Conservation (phyloP, 1,140 invertebrate species). For the Psilanteris sp. region DNA sequence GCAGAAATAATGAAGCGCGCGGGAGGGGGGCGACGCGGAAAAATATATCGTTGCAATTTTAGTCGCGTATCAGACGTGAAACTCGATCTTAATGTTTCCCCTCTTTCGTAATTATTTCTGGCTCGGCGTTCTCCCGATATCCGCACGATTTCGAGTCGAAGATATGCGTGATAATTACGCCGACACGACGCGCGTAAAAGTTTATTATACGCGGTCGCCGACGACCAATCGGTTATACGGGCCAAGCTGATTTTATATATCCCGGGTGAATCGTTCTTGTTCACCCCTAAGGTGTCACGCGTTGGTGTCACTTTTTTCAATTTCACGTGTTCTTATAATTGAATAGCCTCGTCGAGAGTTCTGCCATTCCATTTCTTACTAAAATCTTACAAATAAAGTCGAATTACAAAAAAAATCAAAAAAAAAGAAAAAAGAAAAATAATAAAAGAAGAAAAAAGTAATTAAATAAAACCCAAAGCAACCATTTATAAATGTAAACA, state of each 20-base stretch:
- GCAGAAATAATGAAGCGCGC: slow-evolving; percentile 27
- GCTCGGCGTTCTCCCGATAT: slow-evolving; percentile 38
- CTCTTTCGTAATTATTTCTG: slow-evolving; percentile 35
- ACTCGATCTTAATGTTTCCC: slow-evolving; percentile 30
- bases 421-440: too few species aligned
- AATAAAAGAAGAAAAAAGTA: too few species aligned
- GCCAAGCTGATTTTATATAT: slow-evolving; percentile 39
- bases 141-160: slow-evolving; percentile 25
- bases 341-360: too few species aligned
- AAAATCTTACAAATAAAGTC: too few species aligned
- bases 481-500: too few species aligned
- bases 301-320: background rate
- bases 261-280: slow-evolving; percentile 13
- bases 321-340: background rate
- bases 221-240: slow-evolving; percentile 16
- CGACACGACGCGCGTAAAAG: slow-evolving; percentile 29
- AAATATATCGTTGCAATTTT: slow-evolving; percentile 34
- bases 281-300: background rate
- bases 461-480: too few species aligned
- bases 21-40: slow-evolving; percentile 2
- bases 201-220: slow-evolving; percentile 32
- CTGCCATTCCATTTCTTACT: too few species aligned
- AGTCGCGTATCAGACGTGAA: slow-evolving; percentile 21
- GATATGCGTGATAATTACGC: slow-evolving; percentile 33
- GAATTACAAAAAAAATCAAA: too few species aligned